phyloP scores from a whole-genome alignment of 2,888 invertebrate species.

The Chironomus riparius region DNA sequence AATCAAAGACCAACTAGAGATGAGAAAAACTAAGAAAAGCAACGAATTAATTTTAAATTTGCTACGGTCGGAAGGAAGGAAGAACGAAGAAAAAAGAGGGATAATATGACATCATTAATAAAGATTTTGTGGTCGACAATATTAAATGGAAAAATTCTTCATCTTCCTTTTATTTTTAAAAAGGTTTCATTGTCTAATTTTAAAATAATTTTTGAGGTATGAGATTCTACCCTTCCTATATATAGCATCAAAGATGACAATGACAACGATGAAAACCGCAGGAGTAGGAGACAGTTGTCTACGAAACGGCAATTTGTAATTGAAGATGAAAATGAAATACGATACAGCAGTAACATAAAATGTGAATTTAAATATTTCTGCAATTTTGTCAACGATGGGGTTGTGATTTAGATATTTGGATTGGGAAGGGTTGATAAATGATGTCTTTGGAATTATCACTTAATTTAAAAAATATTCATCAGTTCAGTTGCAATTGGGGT shows the following conservation, averaged over 20 bases:
- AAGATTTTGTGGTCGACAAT: slow-evolving; percentile 22
- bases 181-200: too few species aligned
- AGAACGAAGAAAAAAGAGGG: slow-evolving; percentile 1
- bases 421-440: too few species aligned
- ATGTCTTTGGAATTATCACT: too few species aligned
- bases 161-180: background rate
- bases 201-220: too few species aligned
- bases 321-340: slow-evolving; percentile 21
- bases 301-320: slow-evolving; percentile 2
- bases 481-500: too few species aligned
- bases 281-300: background rate
- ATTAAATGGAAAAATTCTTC: background rate
- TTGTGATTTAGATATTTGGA: background rate
- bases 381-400: background rate
- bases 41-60: slow-evolving; percentile 13
- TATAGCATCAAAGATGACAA: too few species aligned
- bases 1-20: too few species aligned
- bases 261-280: too few species aligned
- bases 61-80: background rate
- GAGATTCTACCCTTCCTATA: too few species aligned
- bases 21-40: background rate
- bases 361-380: slow-evolving; percentile 12
- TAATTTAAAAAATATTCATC: too few species aligned
- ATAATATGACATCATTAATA: slow-evolving; percentile 25
- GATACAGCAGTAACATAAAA: slow-evolving; percentile 4